Evolutionary conservation across 2,888 invertebrate species (phyloP), one percentile per base, ranked within the genome.

Genomic region (Xestia ashworthii): DNA sequence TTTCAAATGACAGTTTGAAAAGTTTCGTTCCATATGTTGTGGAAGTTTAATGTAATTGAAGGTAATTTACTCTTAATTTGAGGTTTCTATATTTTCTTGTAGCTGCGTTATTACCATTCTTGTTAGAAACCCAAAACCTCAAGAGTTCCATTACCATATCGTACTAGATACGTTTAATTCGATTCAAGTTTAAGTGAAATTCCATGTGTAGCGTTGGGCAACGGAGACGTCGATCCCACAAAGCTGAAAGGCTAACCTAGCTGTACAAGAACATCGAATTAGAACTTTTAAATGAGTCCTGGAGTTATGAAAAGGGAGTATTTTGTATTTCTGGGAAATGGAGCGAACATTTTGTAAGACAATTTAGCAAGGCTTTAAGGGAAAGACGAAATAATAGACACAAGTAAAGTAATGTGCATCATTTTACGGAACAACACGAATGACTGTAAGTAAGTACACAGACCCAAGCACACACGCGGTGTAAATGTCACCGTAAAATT

Each of bases 1-100:
- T 85, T 83, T 76, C 70, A 82, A 89, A 89, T 87, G 83, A 84
- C 84, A 87, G 85, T 89, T 88, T 74, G 64, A 58, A 85, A 83
- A 88, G 78, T 88, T 85, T 83, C 64, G 60, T 75, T 81, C 68
- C 73, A 66, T 79, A 73, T 76, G 44, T 82, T 70, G 67, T 58
- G 48, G 50, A 86, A 84, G 65, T 86, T 84, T 76, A 71, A 66
- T 74, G 77, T 74, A 81, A 78, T 80, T 76, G 65, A 53, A 80
- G 71, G 83, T 72, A 76, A 84, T 81, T 84, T 72, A 77, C 76
- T 69, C 60, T 81, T 78, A 86, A 78, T 86, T 87, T 81, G 77
- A 76, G 73, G 76, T 76, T 69, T 72, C 60, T 73, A 71, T 79
- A 71, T 77, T 83, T 84, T 69, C 69, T 73, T 64, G 58, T 78